Percentiles rank a stretch among this genome's conserved stretches.
phyloP scores from a whole-genome alignment of 2,797 vertebrate species.

The Pachyuromys duprasi region DNA sequence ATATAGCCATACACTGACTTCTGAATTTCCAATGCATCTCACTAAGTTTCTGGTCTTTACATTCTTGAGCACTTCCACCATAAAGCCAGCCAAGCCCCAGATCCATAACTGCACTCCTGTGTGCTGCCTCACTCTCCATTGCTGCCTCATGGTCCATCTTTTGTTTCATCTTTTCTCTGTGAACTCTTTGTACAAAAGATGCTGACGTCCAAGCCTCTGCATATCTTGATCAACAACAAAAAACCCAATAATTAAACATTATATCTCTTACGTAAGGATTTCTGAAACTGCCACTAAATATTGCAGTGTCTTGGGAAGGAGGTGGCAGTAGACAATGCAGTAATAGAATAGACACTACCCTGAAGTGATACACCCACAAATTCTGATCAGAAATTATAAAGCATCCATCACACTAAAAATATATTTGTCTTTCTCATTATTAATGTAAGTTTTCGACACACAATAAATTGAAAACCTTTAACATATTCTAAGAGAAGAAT shows the following conservation, averaged over 20 bases:
- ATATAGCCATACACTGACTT: not conserved
- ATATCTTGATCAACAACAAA: not conserved
- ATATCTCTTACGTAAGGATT: not conserved
- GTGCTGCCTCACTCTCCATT: not conserved
- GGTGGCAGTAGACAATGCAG: not conserved
- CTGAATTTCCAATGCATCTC: not conserved
- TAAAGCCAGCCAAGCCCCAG: not conserved
- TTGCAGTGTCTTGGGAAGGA: not conserved
- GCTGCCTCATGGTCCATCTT: not conserved
- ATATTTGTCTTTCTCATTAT: not conserved
- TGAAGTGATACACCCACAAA: not conserved
- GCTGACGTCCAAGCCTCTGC: not conserved
- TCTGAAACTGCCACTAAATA: not conserved
- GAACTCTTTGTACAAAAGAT: not conserved
- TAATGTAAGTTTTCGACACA: not conserved
- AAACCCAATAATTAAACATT: not conserved
- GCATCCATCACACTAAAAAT: not conserved
- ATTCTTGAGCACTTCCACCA: not conserved
- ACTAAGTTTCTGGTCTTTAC: not conserved
- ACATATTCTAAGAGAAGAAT: not conserved
- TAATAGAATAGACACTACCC: not conserved
- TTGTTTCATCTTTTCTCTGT: not conserved
- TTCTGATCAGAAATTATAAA: constrained; percentile 21
- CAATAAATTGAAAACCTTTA: not conserved
- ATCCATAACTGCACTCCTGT: not conserved